phyloP scores from a whole-genome alignment of 2,113 vertebrate species.

The Ceratotherium simum region DNA sequence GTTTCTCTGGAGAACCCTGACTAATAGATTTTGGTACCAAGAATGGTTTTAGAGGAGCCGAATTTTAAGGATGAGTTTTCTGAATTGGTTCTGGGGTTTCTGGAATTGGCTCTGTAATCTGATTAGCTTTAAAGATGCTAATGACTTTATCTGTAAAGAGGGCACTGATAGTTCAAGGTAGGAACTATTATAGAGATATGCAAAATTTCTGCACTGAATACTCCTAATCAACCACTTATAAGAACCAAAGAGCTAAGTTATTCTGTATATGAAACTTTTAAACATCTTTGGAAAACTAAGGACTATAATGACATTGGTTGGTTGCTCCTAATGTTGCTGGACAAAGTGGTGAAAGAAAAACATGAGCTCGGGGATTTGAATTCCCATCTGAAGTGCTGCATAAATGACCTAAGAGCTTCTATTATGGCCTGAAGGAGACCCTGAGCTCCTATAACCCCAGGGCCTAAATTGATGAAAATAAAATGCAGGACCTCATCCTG shows the following conservation, averaged over 20 bases:
- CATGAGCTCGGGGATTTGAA: neutral
- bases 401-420: neutral
- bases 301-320: neutral
- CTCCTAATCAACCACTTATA: neutral
- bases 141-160: neutral
- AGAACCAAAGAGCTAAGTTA: neutral
- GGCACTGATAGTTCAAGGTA: neutral
- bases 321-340: neutral
- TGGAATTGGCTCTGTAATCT: neutral
- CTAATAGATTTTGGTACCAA: neutral
- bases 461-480: neutral
- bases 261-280: neutral
- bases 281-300: neutral
- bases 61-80: neutral
- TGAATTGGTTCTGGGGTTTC: neutral
- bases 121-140: neutral
- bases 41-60: neutral
- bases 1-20: neutral
- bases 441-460: neutral
- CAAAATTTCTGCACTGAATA: neutral
- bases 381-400: neutral
- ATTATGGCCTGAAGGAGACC: neutral
- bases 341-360: neutral
- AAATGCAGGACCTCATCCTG: neutral
- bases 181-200: neutral